A percentile compares a stretch with the other conserved stretches of the same genome.
phyloP scores from a whole-genome alignment of 1,140 invertebrate species.

The honey bee (Apis mellifera) region DNA sequence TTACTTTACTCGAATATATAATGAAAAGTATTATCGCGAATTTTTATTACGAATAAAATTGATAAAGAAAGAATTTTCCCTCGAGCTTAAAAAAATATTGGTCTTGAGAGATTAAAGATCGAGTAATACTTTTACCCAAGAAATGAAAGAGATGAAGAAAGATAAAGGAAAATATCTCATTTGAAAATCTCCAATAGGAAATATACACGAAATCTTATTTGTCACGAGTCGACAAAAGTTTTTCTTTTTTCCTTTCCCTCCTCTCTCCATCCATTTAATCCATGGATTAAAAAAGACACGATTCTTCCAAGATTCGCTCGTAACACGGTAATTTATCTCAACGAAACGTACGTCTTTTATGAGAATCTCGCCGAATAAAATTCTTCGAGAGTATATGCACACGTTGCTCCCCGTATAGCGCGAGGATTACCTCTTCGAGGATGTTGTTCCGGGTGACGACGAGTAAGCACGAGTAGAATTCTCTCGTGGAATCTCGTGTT shows the following conservation, averaged over 20 bases:
- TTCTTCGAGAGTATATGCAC: not conserved
- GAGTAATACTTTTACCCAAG: not conserved
- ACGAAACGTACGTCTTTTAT: not conserved
- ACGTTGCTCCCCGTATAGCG: not conserved
- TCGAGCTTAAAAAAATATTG: too few species aligned
- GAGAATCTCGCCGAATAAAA: not conserved
- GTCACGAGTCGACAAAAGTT: not conserved
- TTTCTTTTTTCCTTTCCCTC: too few species aligned
- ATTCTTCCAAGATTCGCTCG: not conserved
- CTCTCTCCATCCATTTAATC: not conserved
- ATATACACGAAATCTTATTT: conserved; percentile 12
- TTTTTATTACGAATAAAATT: too few species aligned
- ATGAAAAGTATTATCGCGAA: too few species aligned
- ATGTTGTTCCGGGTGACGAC: not conserved
- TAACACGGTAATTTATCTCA: conserved; percentile 32
- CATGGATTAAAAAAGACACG: conserved; percentile 25
- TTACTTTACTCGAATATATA: too few species aligned
- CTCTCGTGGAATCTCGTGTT: not conserved
- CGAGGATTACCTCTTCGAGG: not conserved
- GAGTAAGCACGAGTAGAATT: not conserved
- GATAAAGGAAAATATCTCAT: not conserved
- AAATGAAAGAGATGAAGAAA: not conserved
- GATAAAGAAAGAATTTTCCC: too few species aligned
- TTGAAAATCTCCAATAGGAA: not conserved
- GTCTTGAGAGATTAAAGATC: too few species aligned